phyloP scores from a whole-genome alignment of 2,888 invertebrate genomes.

The Bombylius major region DNA sequence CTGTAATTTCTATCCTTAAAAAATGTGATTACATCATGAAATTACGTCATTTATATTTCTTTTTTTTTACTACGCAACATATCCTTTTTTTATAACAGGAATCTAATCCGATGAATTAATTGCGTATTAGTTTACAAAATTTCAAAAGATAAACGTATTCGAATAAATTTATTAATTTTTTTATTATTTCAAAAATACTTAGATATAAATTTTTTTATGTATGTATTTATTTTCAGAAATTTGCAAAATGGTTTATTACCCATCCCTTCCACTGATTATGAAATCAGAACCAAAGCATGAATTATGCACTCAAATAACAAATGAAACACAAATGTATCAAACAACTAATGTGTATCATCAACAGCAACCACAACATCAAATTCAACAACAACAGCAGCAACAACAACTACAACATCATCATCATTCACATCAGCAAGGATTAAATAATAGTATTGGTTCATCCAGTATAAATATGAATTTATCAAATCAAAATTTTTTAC shows the following conservation, averaged over 20 bases:
- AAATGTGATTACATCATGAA: no score
- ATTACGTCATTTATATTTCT: no score
- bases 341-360: conserved; percentile 9
- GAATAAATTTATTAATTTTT: no score
- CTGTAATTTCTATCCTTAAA: no score
- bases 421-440: conserved; percentile 7
- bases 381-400: conserved; percentile 18
- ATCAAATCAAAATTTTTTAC: conserved; percentile 11
- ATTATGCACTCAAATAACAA: conserved; percentile 25
- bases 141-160: no score
- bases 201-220: neutral
- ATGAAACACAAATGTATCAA: conserved; percentile 16
- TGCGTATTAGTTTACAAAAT: no score
- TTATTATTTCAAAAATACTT: no score
- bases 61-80: no score
- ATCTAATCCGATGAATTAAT: no score
- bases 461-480: conserved; percentile 2
- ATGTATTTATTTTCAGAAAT: conserved; percentile 22
- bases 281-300: conserved; percentile 34
- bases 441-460: conserved; percentile 3
- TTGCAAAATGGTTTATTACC: conserved; percentile 36
- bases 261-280: conserved; percentile 33
- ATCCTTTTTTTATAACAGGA: no score
- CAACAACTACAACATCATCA: conserved; percentile 3
- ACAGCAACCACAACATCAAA: conserved; percentile 22